Evolutionary conservation across 2,113 vertebrate genomes (phyloP).

Genomic region (Formicarius rufipectus): DNA sequence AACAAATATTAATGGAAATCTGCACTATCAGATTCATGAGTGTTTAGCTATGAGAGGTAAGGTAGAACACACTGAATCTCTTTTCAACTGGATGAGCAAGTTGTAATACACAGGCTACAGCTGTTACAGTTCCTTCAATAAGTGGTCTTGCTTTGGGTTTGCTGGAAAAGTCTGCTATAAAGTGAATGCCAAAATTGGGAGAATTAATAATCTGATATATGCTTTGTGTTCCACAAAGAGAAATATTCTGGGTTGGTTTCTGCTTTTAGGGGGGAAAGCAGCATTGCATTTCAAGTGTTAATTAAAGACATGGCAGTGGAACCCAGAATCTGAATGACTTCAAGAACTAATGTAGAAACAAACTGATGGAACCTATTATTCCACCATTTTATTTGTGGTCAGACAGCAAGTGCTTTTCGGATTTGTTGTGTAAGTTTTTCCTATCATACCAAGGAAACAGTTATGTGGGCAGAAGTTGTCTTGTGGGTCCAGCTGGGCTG

Average conservation of each 20-base stretch:
- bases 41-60: background rate
- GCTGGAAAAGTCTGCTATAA: background rate
- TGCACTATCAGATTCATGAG: background rate
- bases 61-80: background rate
- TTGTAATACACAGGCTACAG: background rate
- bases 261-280: background rate
- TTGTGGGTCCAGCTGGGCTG: background rate
- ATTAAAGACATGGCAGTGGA: background rate
- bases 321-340: background rate
- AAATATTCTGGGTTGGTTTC: background rate
- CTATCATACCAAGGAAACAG: rapidly evolving
- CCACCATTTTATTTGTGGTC: background rate
- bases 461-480: background rate
- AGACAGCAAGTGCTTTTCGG: background rate
- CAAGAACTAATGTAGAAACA: background rate
- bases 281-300: background rate
- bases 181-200: background rate
- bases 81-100: background rate
- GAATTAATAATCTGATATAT: background rate
- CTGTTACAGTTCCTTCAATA: background rate
- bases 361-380: background rate
- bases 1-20: background rate
- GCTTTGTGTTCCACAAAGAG: background rate
- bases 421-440: background rate
- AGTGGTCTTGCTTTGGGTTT: background rate